Conservation (phyloP, 2,888 invertebrate species). For the Drosophila recens region DNA sequence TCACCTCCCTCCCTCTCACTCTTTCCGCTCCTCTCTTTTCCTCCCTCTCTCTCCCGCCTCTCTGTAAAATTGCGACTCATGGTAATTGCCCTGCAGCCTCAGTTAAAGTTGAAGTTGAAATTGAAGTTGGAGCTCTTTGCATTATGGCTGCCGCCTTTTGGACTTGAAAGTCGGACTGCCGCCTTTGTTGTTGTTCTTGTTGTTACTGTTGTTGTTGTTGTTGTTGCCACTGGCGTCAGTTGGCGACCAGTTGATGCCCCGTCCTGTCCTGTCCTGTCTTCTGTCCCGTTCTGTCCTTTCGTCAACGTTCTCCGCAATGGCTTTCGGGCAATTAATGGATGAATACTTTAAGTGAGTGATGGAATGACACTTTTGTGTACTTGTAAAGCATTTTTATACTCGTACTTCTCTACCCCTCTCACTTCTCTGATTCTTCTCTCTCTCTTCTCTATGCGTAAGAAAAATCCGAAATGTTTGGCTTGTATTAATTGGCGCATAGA, state of each 20-base stretch:
- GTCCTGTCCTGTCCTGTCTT: conserved; percentile 47
- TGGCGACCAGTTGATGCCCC: conserved; percentile 52
- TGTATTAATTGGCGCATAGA: conserved; percentile 66
- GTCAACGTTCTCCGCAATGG: conserved; percentile 67
- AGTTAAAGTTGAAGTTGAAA: conserved; percentile 28
- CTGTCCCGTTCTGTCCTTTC: conserved; percentile 21
- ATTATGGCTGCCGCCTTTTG: conserved; percentile 66
- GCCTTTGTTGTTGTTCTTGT: conserved; percentile 15
- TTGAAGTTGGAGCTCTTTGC: conserved; percentile 71
- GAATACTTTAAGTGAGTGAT: conserved; percentile 85
- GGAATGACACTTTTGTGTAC: conserved; percentile 84
- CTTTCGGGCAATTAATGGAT: conserved; percentile 84
- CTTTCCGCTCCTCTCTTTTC: conserved; percentile 7
- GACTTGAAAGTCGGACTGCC: no score
- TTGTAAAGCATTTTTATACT: conserved; percentile 80
- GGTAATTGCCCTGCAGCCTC: conserved; percentile 74
- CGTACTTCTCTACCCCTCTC: conserved; percentile 28
- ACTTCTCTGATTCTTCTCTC: background rate
- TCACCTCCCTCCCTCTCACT: background rate
- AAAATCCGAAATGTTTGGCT: conserved; percentile 65
- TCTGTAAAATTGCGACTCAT: conserved; percentile 60
- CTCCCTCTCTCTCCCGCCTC: background rate
- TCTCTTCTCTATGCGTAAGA: conserved; percentile 15
- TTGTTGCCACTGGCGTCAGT: conserved; percentile 66
- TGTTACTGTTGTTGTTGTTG: conserved; percentile 25